Evolutionary conservation across 2,888 invertebrate species (phyloP).

Genomic region (Danaus chrysippus): DNA sequence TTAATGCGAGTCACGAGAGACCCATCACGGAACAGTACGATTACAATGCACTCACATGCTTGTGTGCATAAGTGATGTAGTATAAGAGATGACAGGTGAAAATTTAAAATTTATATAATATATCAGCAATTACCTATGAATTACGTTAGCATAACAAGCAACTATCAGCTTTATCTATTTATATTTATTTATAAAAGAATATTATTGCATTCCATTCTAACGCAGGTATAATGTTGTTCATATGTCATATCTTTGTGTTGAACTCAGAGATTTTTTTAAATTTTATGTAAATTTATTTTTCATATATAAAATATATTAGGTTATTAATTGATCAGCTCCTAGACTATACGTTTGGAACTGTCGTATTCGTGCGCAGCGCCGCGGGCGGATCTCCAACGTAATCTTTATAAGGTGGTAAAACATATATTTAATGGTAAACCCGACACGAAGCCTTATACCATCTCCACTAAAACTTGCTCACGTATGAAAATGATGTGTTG

Average conservation of each 20-base stretch:
- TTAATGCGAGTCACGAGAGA: slow-evolving; percentile 64
- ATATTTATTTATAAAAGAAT: too few relatives aligned
- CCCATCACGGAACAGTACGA: slow-evolving; percentile 58
- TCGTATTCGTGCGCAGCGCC: slow-evolving; percentile 73
- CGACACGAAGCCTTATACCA: slow-evolving; percentile 52
- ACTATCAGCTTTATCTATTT: too few relatives aligned
- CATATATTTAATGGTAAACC: slow-evolving; percentile 77
- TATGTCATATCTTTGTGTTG: too few relatives aligned
- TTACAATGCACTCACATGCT: slow-evolving; percentile 44
- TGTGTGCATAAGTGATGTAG: slow-evolving; percentile 45
- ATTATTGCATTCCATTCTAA: too few relatives aligned
- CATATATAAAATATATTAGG: too few relatives aligned
- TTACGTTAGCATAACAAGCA: too few relatives aligned
- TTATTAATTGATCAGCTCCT: slow-evolving; percentile 35
- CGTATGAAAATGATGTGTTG: slow-evolving; percentile 11
- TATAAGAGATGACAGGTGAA: slow-evolving; percentile 32
- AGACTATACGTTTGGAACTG: slow-evolving; percentile 48
- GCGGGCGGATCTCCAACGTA: slow-evolving; percentile 62
- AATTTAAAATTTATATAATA: too few relatives aligned
- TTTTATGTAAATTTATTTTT: too few relatives aligned
- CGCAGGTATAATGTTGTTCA: too few relatives aligned
- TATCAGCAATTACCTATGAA: too few relatives aligned
- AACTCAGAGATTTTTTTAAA: too few relatives aligned
- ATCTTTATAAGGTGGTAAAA: slow-evolving; percentile 79
- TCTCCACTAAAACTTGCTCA: slow-evolving; percentile 30